These are phyloP conservation scores for Bombus affinis DNA, from an alignment of 1,140 invertebrate genomes.

Conservation along the genomic window DNA sequence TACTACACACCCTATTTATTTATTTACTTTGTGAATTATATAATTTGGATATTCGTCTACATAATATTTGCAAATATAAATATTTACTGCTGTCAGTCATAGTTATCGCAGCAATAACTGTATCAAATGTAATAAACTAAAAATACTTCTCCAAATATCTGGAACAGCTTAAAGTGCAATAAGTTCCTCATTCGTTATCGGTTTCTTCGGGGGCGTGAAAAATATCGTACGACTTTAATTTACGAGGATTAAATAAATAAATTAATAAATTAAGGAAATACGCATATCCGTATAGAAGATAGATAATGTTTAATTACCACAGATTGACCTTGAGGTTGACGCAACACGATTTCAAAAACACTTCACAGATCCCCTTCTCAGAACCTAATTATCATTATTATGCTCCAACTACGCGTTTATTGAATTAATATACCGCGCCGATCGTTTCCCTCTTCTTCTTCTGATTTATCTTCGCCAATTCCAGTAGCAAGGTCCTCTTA, in stretches of 20 bases:
- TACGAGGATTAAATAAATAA: neutral
- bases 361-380: neutral
- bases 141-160: neutral
- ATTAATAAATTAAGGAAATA: neutral
- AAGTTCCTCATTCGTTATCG: neutral
- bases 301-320: neutral
- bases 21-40: neutral
- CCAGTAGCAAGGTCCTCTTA: neutral
- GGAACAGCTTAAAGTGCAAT: neutral
- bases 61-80: neutral
- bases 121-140: neutral
- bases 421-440: neutral
- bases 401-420: neutral
- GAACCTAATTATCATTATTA: neutral
- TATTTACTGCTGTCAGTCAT: neutral
- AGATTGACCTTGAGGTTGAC: neutral
- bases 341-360: constrained; percentile 10
- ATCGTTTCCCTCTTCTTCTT: neutral
- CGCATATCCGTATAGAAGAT: neutral
- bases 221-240: neutral
- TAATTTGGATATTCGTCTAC: neutral
- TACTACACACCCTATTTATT: too few species aligned
- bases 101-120: neutral
- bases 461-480: neutral
- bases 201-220: neutral